A percentile compares a stretch with the other conserved stretches of the same genome.
These are phyloP conservation scores for Papilio dardanus DNA, from an alignment of 1,140 invertebrate species.

Conservation along the genomic window DNA sequence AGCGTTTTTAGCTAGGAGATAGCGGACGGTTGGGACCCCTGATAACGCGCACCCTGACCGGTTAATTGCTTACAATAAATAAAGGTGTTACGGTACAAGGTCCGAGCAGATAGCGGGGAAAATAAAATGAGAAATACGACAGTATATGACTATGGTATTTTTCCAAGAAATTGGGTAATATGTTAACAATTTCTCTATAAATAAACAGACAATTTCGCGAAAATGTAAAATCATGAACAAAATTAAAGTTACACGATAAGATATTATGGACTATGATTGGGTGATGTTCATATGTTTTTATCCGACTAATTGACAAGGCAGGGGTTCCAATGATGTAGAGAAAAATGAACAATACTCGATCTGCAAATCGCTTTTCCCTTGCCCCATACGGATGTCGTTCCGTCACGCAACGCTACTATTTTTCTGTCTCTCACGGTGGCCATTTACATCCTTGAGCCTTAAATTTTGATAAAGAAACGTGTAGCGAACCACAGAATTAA, in stretches of 20 bases:
- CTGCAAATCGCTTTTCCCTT: slow-evolving; percentile 31
- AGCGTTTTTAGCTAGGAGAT: slow-evolving; percentile 40
- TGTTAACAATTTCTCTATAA: no score
- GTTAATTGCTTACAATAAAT: slow-evolving; percentile 56
- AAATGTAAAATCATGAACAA: no score
- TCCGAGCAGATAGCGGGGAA: neutral
- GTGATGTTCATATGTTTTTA: neutral
- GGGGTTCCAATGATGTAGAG: neutral
- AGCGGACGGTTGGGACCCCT: slow-evolving; percentile 34
- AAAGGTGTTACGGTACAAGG: slow-evolving; percentile 30
- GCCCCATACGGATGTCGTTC: slow-evolving; percentile 21
- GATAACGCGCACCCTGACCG: slow-evolving; percentile 46
- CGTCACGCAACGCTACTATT: slow-evolving; percentile 53
- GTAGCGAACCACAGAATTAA: slow-evolving; percentile 14
- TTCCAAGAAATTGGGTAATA: neutral
- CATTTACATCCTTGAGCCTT: slow-evolving; percentile 44
- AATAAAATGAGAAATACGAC: neutral
- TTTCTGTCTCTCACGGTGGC: slow-evolving; percentile 48
- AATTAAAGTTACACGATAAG: no score
- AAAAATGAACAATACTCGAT: neutral
- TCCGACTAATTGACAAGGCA: no score
- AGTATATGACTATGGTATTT: neutral
- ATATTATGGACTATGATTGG: neutral
- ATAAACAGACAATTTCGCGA: neutral
- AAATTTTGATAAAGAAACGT: slow-evolving; percentile 51